These are phyloP conservation scores for Asobara japonica DNA, from an alignment of 1,140 invertebrate species.

Conservation along the genomic window DNA sequence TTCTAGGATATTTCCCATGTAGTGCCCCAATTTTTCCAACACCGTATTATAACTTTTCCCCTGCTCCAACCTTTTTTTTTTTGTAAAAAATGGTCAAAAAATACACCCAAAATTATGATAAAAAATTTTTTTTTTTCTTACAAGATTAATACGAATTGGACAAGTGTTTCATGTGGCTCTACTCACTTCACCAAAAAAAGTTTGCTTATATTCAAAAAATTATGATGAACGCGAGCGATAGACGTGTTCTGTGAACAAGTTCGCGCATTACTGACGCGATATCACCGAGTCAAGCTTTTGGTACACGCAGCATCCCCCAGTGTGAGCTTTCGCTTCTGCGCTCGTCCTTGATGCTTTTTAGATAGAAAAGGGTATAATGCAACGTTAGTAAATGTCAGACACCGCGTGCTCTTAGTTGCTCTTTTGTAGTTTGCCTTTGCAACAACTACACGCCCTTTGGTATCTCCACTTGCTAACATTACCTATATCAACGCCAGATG, in stretches of 20 bases:
- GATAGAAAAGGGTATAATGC: background rate
- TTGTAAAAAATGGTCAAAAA: too few species aligned
- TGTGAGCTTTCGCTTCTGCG: slow-evolving; percentile 37
- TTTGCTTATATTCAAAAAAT: background rate
- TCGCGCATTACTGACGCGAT: slow-evolving; percentile 37
- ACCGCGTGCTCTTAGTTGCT: slow-evolving; percentile 12
- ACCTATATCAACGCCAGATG: background rate
- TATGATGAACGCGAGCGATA: background rate
- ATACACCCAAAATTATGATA: too few species aligned
- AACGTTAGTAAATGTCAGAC: background rate
- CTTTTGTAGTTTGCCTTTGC: slow-evolving; percentile 1
- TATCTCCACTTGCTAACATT: background rate
- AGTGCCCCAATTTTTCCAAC: too few species aligned
- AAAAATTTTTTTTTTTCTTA: too few species aligned
- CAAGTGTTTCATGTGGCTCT: too few species aligned
- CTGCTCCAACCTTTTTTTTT: too few species aligned
- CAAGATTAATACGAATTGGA: too few species aligned
- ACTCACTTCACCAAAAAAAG: too few species aligned
- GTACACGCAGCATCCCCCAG: slow-evolving; percentile 36
- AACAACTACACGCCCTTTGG: background rate
- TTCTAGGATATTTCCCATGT: too few species aligned
- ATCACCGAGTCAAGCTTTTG: slow-evolving; percentile 3
- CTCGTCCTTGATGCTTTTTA: slow-evolving; percentile 21
- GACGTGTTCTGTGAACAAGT: slow-evolving; percentile 33
- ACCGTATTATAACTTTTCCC: too few species aligned